Evolutionary conservation across 2,113 vertebrate genomes (phyloP), one percentile per base, ranked within the genome.

Genomic region (Tringa solitaria): DNA sequence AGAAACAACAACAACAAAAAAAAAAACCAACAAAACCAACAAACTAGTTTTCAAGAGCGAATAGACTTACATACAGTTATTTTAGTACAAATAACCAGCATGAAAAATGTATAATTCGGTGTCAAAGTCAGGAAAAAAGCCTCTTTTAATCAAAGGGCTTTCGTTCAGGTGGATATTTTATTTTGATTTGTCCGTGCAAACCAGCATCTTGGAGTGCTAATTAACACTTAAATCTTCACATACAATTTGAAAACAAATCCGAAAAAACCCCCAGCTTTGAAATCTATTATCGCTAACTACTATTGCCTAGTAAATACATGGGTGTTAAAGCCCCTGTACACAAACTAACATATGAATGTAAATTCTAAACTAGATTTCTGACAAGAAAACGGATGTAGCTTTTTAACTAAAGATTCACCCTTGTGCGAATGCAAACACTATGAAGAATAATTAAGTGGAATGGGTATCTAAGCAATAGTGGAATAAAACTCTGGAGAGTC

Each of bases 11-110:
- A n/a, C n/a, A n/a, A n/a, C n/a, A 41, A 65, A 4, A 76, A 48
- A 76, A 23, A 22, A 48, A 21, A 9, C 27, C 15, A 28, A 14
- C 51, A 15, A 7, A 48, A 22, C 27, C 27, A 28, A 27, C 51
- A 16, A 3, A 6, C 12, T 24, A 0, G 15, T 50, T 57, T 56
- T 53, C 37, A 21, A 35, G 76, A 26, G 17, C 0, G 0, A 68
- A 35, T 0, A 5, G 26, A 11, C 23, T 64, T 64, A 8, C 10
- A 2, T 9, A 9, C 14, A 4, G 14, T 51, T n/a, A 32, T 48
- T 87, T 50, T 24, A 10, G 35, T 27, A 11, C 19, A 50, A 60
- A 51, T 60, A 82, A 19, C 35, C 16, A 27, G 17, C 51, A 11
- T 3, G 10, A 63, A 50, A 35, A 39, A 33, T 6, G 8, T 5